Percentiles rank a stretch among this genome's conserved stretches.
Evolutionary conservation across 2,797 vertebrate genomes (phyloP).

Genomic region (Margarornis squamiger): DNA sequence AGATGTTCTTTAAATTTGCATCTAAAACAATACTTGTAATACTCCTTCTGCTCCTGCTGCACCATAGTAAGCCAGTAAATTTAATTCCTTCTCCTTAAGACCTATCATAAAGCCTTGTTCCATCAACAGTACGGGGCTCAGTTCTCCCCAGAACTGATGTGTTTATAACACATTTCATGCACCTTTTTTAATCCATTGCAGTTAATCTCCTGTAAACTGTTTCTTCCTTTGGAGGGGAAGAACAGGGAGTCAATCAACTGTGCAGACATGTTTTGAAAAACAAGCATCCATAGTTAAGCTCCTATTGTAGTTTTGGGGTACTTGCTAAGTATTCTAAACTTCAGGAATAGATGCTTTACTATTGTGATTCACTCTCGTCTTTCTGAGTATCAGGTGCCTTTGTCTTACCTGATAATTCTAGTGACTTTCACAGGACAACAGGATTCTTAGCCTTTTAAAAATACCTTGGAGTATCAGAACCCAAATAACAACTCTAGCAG

Average conservation of each 20-base stretch:
- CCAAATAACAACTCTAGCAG: not conserved
- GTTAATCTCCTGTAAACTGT: not conserved
- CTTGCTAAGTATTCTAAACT: not conserved
- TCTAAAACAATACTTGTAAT: not conserved
- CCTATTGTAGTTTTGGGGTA: not conserved
- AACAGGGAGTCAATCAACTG: not conserved
- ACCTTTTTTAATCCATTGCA: not conserved
- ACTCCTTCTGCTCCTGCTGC: not conserved
- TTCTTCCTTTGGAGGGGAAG: not conserved
- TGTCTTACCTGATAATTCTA: not conserved
- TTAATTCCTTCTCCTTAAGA: not conserved
- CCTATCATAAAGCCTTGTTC: not conserved
- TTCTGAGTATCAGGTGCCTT: not conserved
- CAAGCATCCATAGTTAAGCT: not conserved
- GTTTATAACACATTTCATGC: not conserved
- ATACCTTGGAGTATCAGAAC: not conserved
- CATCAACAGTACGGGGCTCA: not conserved
- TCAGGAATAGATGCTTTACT: not conserved
- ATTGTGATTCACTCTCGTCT: not conserved
- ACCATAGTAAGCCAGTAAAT: not conserved
- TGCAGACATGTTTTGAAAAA: not conserved
- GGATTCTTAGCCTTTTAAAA: not conserved
- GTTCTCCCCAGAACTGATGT: not conserved
- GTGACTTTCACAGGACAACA: not conserved
- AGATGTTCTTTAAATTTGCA: not conserved